Evolutionary conservation across 23 tunicate genomes (phyloP).

Genomic region (Phallusia fumigata): DNA sequence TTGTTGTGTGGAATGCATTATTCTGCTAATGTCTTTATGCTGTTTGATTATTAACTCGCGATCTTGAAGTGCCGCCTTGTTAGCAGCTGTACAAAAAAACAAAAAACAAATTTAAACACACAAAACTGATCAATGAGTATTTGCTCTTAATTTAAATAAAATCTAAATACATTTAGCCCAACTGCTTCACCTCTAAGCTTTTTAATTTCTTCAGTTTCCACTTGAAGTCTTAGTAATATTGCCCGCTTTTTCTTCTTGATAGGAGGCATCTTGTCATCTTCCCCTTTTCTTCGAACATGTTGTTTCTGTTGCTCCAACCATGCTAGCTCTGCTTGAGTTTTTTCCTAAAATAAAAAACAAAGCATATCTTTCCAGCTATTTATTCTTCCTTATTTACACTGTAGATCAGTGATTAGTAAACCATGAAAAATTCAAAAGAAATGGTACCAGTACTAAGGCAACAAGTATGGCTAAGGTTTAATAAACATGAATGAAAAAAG

Average conservation of each 20-base stretch:
- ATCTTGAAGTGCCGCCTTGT: conserved; percentile 69
- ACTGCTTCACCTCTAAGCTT: conserved; percentile 51
- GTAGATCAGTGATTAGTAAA: no score
- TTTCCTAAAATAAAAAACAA: conserved; percentile 38
- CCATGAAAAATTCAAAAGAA: not conserved
- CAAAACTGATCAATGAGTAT: no score
- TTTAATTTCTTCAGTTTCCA: conserved; percentile 80
- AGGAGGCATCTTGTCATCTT: conserved; percentile 91
- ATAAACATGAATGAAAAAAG: no score
- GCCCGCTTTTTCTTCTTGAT: conserved; percentile 80
- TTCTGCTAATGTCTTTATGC: conserved; percentile 51
- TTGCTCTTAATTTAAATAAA: not conserved
- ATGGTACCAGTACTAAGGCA: no score
- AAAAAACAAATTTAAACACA: not conserved
- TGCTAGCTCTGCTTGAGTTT: conserved; percentile 70
- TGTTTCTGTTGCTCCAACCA: conserved; percentile 62
- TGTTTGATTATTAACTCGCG: conserved; percentile 62
- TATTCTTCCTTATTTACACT: no score
- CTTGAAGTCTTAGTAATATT: conserved; percentile 52
- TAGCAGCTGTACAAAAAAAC: conserved; percentile 55
- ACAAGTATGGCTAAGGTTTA: no score
- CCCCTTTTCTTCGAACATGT: conserved; percentile 61
- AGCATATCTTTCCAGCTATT: not conserved
- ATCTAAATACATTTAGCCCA: not conserved
- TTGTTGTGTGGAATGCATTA: conserved; percentile 26